Evolutionary conservation across 92 coral and sea anemone genomes (phyloP).

Genomic region (Epizoanthus illoricatus): DNA sequence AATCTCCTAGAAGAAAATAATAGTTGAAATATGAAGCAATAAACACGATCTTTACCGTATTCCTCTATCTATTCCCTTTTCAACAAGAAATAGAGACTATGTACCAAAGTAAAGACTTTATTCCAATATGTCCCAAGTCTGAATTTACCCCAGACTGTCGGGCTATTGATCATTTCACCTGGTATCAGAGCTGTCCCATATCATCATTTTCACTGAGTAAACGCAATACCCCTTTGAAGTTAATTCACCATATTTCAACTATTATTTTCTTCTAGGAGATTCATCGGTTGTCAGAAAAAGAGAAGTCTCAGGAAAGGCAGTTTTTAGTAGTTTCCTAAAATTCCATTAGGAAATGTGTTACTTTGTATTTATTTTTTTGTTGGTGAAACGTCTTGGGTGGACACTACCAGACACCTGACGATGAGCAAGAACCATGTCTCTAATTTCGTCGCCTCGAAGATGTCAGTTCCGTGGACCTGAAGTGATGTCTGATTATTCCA

Average conservation of each 20-base stretch:
- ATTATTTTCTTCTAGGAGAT: slow-evolving; percentile 31
- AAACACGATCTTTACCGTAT: too few species aligned
- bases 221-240: not conserved
- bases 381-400: slow-evolving; percentile 1
- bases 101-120: too few species aligned
- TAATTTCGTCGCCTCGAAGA: slow-evolving; percentile 38
- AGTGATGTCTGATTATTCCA: slow-evolving; percentile 38
- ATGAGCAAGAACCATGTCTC: slow-evolving; percentile 29
- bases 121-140: too few species aligned
- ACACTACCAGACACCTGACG: slow-evolving; percentile 24
- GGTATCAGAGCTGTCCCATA: too few species aligned
- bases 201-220: too few species aligned
- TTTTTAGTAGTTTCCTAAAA: slow-evolving; percentile 28
- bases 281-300: slow-evolving; percentile 40
- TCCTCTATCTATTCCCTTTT: too few species aligned
- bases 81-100: too few species aligned
- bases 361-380: slow-evolving; percentile 37
- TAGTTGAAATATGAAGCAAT: too few species aligned
- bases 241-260: not conserved
- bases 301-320: slow-evolving; percentile 39
- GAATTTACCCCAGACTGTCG: too few species aligned
- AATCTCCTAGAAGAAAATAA: too few species aligned
- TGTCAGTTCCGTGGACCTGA: slow-evolving; percentile 30
- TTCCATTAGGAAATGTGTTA: slow-evolving; percentile 33
- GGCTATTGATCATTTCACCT: too few species aligned